phyloP scores from a whole-genome alignment of 2,113 vertebrate genomes.

The Cryptotis parvus region DNA sequence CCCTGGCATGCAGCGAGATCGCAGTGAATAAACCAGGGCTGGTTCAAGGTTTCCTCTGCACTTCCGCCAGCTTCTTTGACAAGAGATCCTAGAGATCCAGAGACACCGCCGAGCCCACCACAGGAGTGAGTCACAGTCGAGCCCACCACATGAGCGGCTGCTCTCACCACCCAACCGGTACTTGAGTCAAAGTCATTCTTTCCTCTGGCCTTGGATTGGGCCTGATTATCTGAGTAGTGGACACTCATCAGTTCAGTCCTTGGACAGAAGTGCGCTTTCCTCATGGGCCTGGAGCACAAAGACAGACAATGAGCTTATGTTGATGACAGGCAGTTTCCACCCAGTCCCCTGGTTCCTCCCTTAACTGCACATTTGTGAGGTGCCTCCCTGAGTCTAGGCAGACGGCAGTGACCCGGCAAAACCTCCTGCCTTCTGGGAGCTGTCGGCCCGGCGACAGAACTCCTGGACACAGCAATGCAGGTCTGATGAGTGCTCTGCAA shows the following conservation, averaged over 20 bases:
- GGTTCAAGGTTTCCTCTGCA: neutral
- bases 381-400: neutral
- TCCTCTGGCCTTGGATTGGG: neutral
- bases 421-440: neutral
- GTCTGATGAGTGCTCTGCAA: neutral
- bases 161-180: fast-evolving
- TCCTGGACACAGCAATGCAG: neutral
- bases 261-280: neutral
- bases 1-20: neutral
- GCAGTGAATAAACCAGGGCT: neutral
- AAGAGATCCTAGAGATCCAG: neutral
- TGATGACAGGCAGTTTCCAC: neutral
- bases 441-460: neutral
- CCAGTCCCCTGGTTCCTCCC: neutral
- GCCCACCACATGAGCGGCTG: neutral
- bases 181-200: neutral
- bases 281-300: neutral
- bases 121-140: neutral
- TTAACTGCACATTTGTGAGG: neutral
- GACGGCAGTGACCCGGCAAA: neutral
- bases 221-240: neutral
- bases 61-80: neutral
- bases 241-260: neutral
- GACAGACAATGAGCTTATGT: neutral
- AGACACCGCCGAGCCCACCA: neutral